A percentile compares a stretch with the other conserved stretches of the same genome.
Evolutionary conservation across 1,140 invertebrate species (phyloP).

Genomic region (Eciton burchellii): DNA sequence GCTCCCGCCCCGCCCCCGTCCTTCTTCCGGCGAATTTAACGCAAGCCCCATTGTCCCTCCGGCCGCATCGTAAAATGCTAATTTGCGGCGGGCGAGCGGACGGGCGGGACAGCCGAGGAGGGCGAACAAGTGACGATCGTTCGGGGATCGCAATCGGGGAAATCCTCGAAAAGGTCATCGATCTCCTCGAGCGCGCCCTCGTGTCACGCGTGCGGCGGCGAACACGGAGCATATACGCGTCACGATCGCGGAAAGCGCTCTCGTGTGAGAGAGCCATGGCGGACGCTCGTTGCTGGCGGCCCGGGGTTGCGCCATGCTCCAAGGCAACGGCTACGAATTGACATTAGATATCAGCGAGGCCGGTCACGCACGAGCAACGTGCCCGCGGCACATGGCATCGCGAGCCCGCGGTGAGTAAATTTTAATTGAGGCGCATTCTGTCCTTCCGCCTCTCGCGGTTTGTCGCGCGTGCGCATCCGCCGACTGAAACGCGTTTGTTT

Average conservation of each 20-base stretch:
- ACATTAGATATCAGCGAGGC: constrained; percentile 68
- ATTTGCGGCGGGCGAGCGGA: constrained; percentile 67
- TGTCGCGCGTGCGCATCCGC: constrained; percentile 36
- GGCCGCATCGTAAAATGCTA: constrained; percentile 72
- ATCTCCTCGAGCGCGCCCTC: constrained; percentile 30
- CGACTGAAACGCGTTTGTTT: constrained; percentile 7
- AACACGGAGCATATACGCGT: constrained; percentile 54
- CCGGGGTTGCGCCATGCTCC: constrained; percentile 52
- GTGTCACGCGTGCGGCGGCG: constrained; percentile 36
- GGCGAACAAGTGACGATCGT: constrained; percentile 69
- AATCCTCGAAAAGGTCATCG: constrained; percentile 70
- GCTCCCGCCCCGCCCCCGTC: constrained; percentile 60
- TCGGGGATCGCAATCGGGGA: constrained; percentile 72
- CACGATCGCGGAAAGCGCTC: constrained; percentile 22
- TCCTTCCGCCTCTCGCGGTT: constrained; percentile 50
- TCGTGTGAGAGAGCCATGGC: constrained; percentile 22
- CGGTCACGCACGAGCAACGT: constrained; percentile 64
- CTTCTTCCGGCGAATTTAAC: constrained; percentile 73
- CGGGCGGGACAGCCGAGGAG: constrained; percentile 59
- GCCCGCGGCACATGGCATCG: constrained; percentile 8
- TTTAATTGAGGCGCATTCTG: constrained; percentile 65
- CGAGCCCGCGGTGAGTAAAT: constrained; percentile 54
- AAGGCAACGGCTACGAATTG: constrained; percentile 65
- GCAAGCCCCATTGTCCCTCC: constrained; percentile 67
- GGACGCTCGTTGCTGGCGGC: background rate